Base-by-base conservation (phyloP, 1,140 invertebrate genomes). In the Pseudomyrmex cubaensis region DNA sequence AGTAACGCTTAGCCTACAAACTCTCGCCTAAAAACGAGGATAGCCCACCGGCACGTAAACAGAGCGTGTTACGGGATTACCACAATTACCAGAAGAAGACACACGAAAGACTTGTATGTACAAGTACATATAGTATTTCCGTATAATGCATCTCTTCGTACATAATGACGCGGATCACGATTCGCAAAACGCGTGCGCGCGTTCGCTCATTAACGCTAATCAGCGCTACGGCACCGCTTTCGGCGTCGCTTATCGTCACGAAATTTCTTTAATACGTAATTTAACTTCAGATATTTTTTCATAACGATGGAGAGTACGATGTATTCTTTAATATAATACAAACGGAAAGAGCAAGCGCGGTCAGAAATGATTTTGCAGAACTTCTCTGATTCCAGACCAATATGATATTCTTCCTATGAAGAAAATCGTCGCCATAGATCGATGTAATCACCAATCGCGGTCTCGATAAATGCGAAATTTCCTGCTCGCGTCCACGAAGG, bases 1-100 rank as follows among this genome's bases (percentile, higher is more conserved):
- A 75, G 44, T 84, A 85, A 77, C 69, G 25, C 59, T 73, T 72
- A 87, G n/a, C 66, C 83, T 89, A 84, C 56, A 89, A 87, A 87
- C 9, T 35, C 75, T 83, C 57, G 64, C 59, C 52, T 46, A 82
- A 67, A 35, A 35, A 70, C n/a, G 82, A 64, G 50, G 48, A 17
- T 69, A 59, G 44, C 20, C 61, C 73, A 56, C 22, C 54, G 2
- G 20, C 25, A 50, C 5, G 5, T 46, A 83, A 86, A 48, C 56
- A 64, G 25, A 74, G 67, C 76, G 46, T 85, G 22, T 61, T 69
- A 15, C 8, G 17, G 20, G 15, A 20, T 10, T 35, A 35, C 7
- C 35, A 35, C 35, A 22, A 17, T 54, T 17, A 25, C 17, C 35
- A 70, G 22, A 70, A 46, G 72, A 0, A 7, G 5, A 35, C 35